Conservation (phyloP, 2,888 invertebrate species). For the Eugnorisma glareosa region DNA sequence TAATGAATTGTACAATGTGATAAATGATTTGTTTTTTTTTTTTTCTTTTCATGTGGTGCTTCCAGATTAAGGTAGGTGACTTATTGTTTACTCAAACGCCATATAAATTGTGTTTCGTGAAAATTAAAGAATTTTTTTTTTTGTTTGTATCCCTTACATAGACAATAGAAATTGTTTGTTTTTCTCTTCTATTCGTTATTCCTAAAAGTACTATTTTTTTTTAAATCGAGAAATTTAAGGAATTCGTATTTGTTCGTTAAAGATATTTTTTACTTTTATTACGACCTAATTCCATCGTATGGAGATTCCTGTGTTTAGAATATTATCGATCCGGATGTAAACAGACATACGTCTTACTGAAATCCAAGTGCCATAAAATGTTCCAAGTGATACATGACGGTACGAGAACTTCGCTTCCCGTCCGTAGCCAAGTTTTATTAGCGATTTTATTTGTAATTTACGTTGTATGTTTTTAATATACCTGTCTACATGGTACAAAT, state of each 20-base stretch:
- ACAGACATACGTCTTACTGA: not conserved
- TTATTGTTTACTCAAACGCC: slow-evolving; percentile 4
- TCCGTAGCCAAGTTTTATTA: not conserved
- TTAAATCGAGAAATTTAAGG: not conserved
- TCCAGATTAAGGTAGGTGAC: slow-evolving; percentile 54
- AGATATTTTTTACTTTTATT: not conserved
- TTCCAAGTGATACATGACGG: slow-evolving; percentile 7
- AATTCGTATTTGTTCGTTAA: not conserved
- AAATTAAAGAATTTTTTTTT: not conserved
- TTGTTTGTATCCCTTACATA: not conserved
- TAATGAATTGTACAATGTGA: not conserved
- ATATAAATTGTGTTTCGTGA: not conserved
- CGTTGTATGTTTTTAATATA: not conserved
- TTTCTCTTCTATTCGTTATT: not conserved
- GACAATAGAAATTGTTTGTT: not conserved
- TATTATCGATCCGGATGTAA: not conserved
- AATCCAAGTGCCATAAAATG: slow-evolving; percentile 3
- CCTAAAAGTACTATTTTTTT: not conserved
- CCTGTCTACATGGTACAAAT: no score
- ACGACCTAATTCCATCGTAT: not conserved
- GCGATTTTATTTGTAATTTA: slow-evolving; percentile 9
- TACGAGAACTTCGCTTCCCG: not conserved
- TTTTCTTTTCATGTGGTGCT: slow-evolving; percentile 51
- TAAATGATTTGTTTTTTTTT: slow-evolving; percentile 16
- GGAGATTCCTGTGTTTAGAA: not conserved